Evolutionary conservation across 35 echinoderm and acorn worm genomes (phyloP).

Genomic region (Holothuria glaberrima): DNA sequence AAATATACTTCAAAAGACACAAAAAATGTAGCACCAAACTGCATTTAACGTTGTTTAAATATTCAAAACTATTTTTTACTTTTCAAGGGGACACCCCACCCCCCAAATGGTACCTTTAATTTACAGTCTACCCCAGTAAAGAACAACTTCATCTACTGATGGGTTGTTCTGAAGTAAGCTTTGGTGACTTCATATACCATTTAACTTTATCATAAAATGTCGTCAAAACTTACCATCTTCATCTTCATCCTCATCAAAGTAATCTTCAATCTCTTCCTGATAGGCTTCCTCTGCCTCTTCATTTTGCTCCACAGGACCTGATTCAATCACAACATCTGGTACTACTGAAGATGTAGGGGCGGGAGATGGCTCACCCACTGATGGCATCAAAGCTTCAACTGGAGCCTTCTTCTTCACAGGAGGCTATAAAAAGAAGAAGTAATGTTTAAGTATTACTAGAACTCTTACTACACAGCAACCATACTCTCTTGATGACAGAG

Average conservation of each 20-base stretch:
- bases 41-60: too few species aligned
- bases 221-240: conserved; percentile 58
- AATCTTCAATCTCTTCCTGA: conserved; percentile 59
- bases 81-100: too few species aligned
- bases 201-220: too few species aligned
- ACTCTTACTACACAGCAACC: not conserved
- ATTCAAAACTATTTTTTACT: too few species aligned
- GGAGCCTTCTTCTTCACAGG: conserved; percentile 30
- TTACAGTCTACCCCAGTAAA: too few species aligned
- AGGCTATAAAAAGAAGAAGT: conserved; percentile 1
- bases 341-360: not conserved
- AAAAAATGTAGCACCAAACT: too few species aligned
- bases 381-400: conserved; percentile 17
- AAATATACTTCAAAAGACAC: too few species aligned
- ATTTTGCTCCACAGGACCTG: conserved; percentile 85
- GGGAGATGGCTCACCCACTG: conserved; percentile 47
- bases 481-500: not conserved
- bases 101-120: too few species aligned
- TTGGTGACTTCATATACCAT: too few species aligned
- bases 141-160: too few species aligned
- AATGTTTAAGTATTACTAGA: too few species aligned
- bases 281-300: conserved; percentile 61
- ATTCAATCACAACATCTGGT: conserved; percentile 84
- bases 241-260: conserved; percentile 68
- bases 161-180: too few species aligned